Base-by-base conservation (phyloP, 2,113 vertebrate species). In the Hirundichthys speculiger region DNA sequence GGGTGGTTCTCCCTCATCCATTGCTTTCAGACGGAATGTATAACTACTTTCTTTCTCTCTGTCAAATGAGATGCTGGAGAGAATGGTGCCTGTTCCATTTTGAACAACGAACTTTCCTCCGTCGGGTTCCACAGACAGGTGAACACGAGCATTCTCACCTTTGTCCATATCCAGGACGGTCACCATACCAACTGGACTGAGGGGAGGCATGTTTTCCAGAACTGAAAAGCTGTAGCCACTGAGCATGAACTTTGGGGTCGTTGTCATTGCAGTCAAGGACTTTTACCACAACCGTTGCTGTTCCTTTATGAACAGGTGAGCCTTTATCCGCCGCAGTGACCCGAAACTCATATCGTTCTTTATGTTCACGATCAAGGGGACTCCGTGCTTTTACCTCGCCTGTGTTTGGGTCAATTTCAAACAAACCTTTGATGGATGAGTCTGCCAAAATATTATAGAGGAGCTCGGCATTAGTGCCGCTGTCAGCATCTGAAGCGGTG, bases 211-310 rank as follows among this genome's bases (percentile, higher is more conserved):
- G 87, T 99, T 99, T 90, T 99, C 98, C 92, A 96, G 91, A 71
- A 99, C 98, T 0, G 98, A 99, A 90, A 99, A 99, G 89, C 97
- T 99, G 86, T 99, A 99, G 87, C 95, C 94, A 6, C 94, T 99
- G 41, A 99, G 90, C 98, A 99, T 99, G 81, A 99, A 99, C 83
- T 98, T n/a, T 98, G 56, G 98, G 98, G 86, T 99, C 97, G 0
- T 98, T 98, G 91, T 99, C 98, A 74, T 99, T 99, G 77, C 96
- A 94, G 80, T 99, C 98, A 71, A 99, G 91, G 62, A 99, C 95
- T 0, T 94, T 98, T 79, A 99, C 89, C 4, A 96, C 93, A 71
- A 99, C 96, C 0, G 95, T 96, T 0, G 98, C 96, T 4, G 96
- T 98, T 74, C 97, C 98, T 85, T 95, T 94, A 57, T 96, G 94